phyloP scores from a whole-genome alignment of 2,113 vertebrate genomes.

The Centrocercus urophasianus region DNA sequence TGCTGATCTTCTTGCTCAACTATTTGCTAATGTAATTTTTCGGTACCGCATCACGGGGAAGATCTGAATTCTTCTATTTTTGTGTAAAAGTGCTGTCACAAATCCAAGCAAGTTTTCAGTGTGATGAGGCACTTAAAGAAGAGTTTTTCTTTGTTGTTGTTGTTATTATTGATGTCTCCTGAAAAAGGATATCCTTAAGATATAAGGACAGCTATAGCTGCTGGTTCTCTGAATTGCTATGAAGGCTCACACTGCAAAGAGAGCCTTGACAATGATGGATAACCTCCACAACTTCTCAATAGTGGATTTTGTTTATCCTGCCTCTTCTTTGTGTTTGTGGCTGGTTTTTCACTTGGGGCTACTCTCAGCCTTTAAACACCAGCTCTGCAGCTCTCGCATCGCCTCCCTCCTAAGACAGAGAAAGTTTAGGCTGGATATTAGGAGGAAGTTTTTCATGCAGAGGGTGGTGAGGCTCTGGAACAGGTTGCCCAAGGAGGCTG shows the following conservation, averaged over 20 bases:
- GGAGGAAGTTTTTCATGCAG: no score
- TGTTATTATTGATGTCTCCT: constrained; percentile 22
- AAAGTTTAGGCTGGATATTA: no score
- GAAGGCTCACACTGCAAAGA: constrained; percentile 51
- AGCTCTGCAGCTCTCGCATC: neutral
- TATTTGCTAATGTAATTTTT: constrained; percentile 18
- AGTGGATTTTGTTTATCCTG: constrained; percentile 58
- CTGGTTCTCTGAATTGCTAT: neutral
- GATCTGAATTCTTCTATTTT: neutral
- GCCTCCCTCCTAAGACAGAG: neutral
- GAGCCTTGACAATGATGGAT: constrained; percentile 70
- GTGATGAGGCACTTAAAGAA: constrained; percentile 13
- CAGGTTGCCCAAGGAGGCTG: no score
- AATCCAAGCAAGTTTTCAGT: constrained; percentile 18
- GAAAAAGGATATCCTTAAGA: constrained; percentile 19
- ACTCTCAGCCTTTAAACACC: constrained; percentile 43
- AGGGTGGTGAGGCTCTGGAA: no score
- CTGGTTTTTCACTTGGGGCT: constrained; percentile 54
- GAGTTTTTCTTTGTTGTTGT: neutral
- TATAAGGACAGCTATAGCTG: constrained; percentile 27
- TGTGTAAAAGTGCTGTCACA: constrained; percentile 34
- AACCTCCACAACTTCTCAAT: constrained; percentile 42
- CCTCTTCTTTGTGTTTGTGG: constrained; percentile 55
- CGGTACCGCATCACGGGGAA: neutral
- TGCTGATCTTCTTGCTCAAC: neutral